Percentiles rank a stretch among this genome's conserved stretches.
Conservation (phyloP, 2,797 vertebrate species). For the Anniella stebbinsi region DNA sequence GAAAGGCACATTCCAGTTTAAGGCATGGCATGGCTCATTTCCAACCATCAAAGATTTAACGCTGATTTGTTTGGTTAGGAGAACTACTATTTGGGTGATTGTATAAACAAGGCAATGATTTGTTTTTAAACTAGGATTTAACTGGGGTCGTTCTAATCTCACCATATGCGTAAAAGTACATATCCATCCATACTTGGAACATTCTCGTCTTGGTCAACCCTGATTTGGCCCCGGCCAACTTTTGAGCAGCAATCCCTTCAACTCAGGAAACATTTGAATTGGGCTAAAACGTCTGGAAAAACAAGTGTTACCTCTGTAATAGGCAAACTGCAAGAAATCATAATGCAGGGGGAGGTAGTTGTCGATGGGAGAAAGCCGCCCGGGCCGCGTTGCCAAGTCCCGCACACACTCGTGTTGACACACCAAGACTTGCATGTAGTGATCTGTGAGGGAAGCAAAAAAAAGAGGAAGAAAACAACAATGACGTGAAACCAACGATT, state of each 20-base stretch:
- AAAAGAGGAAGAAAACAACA: background rate
- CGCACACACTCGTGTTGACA: slow-evolving; percentile 95
- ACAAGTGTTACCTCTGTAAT: slow-evolving; percentile 87
- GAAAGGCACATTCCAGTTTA: too few relatives aligned
- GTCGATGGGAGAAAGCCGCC: slow-evolving; percentile 93
- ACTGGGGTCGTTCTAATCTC: background rate
- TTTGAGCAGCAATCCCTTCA: background rate
- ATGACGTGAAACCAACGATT: too few relatives aligned
- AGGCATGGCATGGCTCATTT: too few relatives aligned
- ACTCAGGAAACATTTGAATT: background rate
- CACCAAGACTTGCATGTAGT: slow-evolving; percentile 92
- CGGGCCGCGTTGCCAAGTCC: slow-evolving; percentile 92
- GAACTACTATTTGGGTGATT: background rate
- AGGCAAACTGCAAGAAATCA: slow-evolving; percentile 96
- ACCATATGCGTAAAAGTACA: background rate
- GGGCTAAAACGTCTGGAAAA: too few relatives aligned
- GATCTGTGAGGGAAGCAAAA: slow-evolving; percentile 82
- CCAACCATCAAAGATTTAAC: too few relatives aligned
- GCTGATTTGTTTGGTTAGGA: too few relatives aligned
- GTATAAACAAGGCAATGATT: background rate
- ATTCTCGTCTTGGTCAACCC: background rate
- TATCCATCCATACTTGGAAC: background rate
- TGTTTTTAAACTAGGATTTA: background rate
- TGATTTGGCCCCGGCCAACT: too few relatives aligned
- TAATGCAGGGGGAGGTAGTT: slow-evolving; percentile 97